Evolutionary conservation across 2,797 vertebrate species (phyloP), one percentile per base, ranked within the genome.

Genomic region (Valencia hispanica): DNA sequence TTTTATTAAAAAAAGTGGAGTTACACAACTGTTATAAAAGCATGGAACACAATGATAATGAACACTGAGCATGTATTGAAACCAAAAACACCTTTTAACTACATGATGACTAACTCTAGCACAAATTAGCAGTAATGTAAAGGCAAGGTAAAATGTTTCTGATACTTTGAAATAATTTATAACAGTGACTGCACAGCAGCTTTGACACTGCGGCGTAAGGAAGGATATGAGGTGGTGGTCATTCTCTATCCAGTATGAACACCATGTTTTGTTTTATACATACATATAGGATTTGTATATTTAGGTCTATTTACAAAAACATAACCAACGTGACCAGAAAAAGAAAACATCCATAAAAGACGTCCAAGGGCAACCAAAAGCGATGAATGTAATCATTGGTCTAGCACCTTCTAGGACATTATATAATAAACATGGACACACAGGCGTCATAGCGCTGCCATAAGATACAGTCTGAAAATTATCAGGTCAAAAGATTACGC

Each of bases 21-120:
- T 86, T 91, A 90, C 88, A 93, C 79, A 87, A 84, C 45, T 77
- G 71, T 89, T 82, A 94, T 80, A 92, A 93, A 94, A 91, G 79
- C 79, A 89, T 85, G 74, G 8, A 73, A 80, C 80, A 89, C 79
- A 48, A 73, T 78, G n/a, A 76, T 77, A 79, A 87, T 79, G 59
- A 88, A 89, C 85, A 88, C 43, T 75, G 76, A 79, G 51, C 59
- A 75, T 79, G 63, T 77, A 73, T 70, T 63, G 76, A 75, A 89
- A 85, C 18, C 17, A 70, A 83, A 79, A 83, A 45, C 68, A 39
- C 57, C 32, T 66, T 74, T 77, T 10, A 73, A 76, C 68, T 41
- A 45, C 1, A 77, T 84, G 70, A 75, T 79, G 61, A 83, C 15
- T 27, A 68, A 68, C 14, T 53, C 27, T 78, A 47, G 66, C 81